Base-by-base conservation (phyloP, 2,888 invertebrate genomes). In the Platerodrilus igneus region DNA sequence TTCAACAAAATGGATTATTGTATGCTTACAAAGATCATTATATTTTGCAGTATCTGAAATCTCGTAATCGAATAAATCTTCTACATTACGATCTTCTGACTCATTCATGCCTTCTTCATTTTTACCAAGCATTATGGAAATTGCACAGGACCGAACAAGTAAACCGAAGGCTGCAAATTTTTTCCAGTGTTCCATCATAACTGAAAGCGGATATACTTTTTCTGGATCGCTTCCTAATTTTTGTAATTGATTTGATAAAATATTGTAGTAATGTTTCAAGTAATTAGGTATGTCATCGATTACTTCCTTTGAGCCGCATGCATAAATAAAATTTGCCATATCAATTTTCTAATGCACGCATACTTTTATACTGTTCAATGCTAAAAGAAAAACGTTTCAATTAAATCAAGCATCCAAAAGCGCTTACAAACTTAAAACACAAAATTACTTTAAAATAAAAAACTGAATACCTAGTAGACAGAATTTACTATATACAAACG, bases 251-350 rank as follows among this genome's bases (percentile, higher is more conserved):
- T 47, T 32, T 10, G 39, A 33, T 3, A 61, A 37, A 5, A 41
- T 48, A 0, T 50, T 37, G 35, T 60, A 40, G 33, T 61, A 61
- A 4, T 56, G 13, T 22, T 48, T 37, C 15, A 57, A 41, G 25
- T 55, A 59, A 15, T 38, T 34, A 16, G 47, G 37, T 20, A 48
- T 47, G 11, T 56, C 45, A 13, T 48, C 27, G 20, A 52, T 30
- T 2, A 46, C 31, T 27, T 55, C 50, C 1, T 45, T 45, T 9
- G 35, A n/a, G 27, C 48, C 42, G 32, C 48, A 46, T 3, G 45
- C 41, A 21, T 50, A 55, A 17, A 61, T 48, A 28, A 57, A 58
- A 21, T 55, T 57, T 3, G 50, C 37, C 4, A 61, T 15, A 38
- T 60, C 60, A n/a, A 47, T 18, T 6, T n/a, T n/a, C n/a, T n/a